Percentiles rank a stretch among this genome's conserved stretches.
Conservation (phyloP, 2,888 invertebrate genomes). For the Monoplex corrugatus region DNA sequence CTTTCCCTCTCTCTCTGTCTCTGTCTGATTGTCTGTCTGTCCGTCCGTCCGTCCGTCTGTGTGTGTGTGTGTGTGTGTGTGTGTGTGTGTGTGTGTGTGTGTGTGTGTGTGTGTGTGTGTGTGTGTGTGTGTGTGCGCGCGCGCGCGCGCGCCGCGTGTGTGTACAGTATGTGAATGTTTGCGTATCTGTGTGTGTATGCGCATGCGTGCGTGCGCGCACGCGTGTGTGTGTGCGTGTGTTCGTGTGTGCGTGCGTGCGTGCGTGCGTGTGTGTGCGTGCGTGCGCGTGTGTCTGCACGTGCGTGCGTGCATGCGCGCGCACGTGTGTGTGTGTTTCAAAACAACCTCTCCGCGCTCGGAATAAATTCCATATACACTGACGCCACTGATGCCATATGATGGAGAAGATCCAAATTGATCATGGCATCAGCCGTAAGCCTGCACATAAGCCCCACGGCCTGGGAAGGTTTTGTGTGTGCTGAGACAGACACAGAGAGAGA, state of each 20-base stretch:
- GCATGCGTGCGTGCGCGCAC: background rate
- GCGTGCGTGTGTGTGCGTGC: background rate
- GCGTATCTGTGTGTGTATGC: background rate
- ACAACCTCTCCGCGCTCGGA: no score
- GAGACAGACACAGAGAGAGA: background rate
- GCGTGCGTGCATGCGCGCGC: background rate
- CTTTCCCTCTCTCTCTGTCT: no score
- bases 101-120: background rate
- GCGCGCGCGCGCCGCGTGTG: background rate
- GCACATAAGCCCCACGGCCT: no score
- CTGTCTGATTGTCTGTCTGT: no score
- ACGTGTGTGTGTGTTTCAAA: slow-evolving; percentile 3
- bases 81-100: background rate
- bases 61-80: no score
- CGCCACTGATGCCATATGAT: no score
- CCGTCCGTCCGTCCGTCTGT: no score
- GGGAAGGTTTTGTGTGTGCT: no score
- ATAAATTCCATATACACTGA: no score
- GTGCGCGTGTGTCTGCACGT: background rate
- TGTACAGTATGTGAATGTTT: background rate
- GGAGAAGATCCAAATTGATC: no score
- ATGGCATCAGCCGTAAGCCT: no score
- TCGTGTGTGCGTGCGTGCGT: background rate
- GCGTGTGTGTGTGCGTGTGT: no score
- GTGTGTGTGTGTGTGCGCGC: background rate